Percentiles rank a stretch among this genome's conserved stretches.
Conservation (phyloP, 2,888 invertebrate species). For the Entomobrya multifasciata region DNA sequence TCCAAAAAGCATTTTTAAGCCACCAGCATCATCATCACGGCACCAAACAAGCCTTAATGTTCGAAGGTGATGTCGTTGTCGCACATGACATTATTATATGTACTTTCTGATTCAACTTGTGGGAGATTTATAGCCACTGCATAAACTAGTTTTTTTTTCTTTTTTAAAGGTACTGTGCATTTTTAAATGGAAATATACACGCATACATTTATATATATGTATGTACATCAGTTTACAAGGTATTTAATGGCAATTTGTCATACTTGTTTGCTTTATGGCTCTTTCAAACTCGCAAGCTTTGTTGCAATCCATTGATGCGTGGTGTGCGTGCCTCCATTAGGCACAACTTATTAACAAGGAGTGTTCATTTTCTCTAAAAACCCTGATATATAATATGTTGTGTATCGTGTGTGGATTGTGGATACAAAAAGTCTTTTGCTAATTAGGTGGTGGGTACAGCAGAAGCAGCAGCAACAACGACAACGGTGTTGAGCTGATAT, state of each 20-base stretch:
- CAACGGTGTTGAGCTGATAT: no score
- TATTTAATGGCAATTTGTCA: constrained; percentile 55
- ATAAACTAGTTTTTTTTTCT: constrained; percentile 13
- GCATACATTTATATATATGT: no score
- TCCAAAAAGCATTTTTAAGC: not conserved
- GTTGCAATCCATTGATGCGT: constrained; percentile 5
- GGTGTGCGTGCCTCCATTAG: constrained; percentile 46
- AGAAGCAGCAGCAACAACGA: not conserved
- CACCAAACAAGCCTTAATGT: no score
- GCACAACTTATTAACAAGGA: constrained; percentile 30
- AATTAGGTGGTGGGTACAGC: constrained; percentile 34
- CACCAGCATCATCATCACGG: not conserved
- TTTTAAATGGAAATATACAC: not conserved
- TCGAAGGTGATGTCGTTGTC: no score
- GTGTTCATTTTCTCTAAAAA: not conserved
- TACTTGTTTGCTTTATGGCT: constrained; percentile 23
- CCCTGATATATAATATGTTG: not conserved
- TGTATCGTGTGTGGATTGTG: no score
- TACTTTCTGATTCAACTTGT: not conserved
- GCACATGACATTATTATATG: not conserved
- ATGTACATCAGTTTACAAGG: no score
- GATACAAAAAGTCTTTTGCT: no score
- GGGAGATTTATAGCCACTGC: constrained; percentile 45
- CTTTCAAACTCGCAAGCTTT: no score
- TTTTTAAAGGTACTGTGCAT: no score